These are phyloP conservation scores for Tortricodes alternella DNA, from an alignment of 2,888 invertebrate genomes.

Conservation along the genomic window DNA sequence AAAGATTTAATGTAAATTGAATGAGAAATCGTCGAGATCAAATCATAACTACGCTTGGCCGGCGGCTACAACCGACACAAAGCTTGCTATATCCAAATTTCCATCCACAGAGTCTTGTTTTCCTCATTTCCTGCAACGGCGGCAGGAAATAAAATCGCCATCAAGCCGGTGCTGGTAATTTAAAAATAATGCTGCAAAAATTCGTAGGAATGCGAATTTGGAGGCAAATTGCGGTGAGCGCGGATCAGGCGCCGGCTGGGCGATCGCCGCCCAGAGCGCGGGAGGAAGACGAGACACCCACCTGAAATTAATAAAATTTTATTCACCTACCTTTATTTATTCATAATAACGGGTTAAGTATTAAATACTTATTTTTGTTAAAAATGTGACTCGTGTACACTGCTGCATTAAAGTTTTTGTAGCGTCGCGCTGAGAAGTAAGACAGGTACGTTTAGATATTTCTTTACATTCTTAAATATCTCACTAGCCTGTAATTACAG, in stretches of 20 bases:
- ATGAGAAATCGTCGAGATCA: slow-evolving; percentile 14
- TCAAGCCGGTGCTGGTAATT: slow-evolving; percentile 74
- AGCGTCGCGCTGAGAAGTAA: too few relatives aligned
- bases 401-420: too few relatives aligned
- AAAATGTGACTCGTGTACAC: too few relatives aligned
- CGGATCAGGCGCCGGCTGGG: slow-evolving; percentile 50
- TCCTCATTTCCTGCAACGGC: slow-evolving; percentile 68
- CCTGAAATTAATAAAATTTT: not conserved
- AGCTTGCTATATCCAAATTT: slow-evolving; percentile 58
- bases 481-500: too few relatives aligned
- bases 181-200: slow-evolving; percentile 77
- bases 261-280: slow-evolving; percentile 21
- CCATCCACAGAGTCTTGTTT: slow-evolving; percentile 64
- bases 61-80: slow-evolving; percentile 41
- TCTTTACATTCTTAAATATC: too few relatives aligned
- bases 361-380: too few relatives aligned
- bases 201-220: slow-evolving; percentile 64
- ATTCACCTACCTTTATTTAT: not conserved
- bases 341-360: too few relatives aligned
- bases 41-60: slow-evolving; percentile 18
- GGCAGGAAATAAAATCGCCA: slow-evolving; percentile 77
- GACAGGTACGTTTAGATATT: too few relatives aligned
- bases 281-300: slow-evolving; percentile 4
- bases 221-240: slow-evolving; percentile 64
- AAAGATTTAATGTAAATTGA: slow-evolving; percentile 8